These are phyloP conservation scores for Charaxes varanes DNA, from an alignment of 1,140 invertebrate species.

Conservation along the genomic window DNA sequence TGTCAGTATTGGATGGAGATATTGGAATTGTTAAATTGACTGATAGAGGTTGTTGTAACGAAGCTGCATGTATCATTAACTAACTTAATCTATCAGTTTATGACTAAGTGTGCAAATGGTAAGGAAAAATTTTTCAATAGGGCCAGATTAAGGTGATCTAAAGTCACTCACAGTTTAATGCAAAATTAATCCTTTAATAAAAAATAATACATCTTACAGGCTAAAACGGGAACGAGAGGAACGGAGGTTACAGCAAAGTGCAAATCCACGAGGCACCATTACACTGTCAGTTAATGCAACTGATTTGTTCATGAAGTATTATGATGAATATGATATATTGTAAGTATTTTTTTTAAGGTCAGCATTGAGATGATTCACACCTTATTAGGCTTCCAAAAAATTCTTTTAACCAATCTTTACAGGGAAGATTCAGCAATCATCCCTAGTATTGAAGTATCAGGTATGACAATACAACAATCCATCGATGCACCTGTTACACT, in stretches of 20 bases:
- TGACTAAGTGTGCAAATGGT: too few species aligned
- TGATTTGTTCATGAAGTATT: conserved; percentile 90
- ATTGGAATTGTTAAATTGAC: too few species aligned
- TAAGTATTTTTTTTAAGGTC: conserved; percentile 33
- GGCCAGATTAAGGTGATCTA: not conserved
- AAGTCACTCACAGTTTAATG: not conserved
- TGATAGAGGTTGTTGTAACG: too few species aligned
- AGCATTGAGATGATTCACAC: too few species aligned
- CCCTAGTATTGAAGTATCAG: conserved; percentile 90
- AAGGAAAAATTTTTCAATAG: too few species aligned
- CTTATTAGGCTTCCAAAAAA: too few species aligned
- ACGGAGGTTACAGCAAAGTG: conserved; percentile 86
- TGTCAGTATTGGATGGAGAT: too few species aligned
- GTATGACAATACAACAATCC: conserved; percentile 93
- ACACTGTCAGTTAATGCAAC: conserved; percentile 94
- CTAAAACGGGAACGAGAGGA: conserved; percentile 84
- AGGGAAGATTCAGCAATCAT: conserved; percentile 75
- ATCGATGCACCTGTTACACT: conserved; percentile 93
- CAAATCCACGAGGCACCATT: conserved; percentile 92
- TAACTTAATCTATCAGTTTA: too few species aligned
- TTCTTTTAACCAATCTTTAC: conserved; percentile 48
- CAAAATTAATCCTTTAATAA: too few species aligned
- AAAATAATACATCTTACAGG: conserved; percentile 36
- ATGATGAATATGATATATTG: conserved; percentile 79
- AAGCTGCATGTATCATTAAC: too few species aligned